A percentile compares a stretch with the other conserved stretches of the same genome.
These are phyloP conservation scores for Thalpophila matura DNA, from an alignment of 2,888 invertebrate genomes.

Conservation along the genomic window DNA sequence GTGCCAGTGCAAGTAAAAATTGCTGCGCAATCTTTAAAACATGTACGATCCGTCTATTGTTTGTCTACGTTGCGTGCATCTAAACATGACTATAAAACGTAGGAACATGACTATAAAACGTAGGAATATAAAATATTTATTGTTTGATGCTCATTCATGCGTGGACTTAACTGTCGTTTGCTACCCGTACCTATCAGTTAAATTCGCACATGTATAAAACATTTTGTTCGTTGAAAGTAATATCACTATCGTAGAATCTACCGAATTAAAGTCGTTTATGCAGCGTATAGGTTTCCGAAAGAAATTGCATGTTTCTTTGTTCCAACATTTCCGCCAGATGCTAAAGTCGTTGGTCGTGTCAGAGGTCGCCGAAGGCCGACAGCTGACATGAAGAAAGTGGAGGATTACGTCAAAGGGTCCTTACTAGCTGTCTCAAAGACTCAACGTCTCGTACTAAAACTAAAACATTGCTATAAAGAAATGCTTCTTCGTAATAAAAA, in stretches of 20 bases:
- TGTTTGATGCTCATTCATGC: conserved; percentile 40
- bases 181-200: conserved; percentile 12
- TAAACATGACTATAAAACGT: conserved; percentile 39
- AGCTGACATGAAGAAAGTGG: conserved; percentile 6
- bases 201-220: conserved; percentile 28
- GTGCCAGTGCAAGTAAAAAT: conserved; percentile 3
- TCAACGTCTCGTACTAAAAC: background rate
- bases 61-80: conserved; percentile 43
- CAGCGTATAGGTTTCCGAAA: conserved; percentile 5
- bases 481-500: background rate
- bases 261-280: conserved; percentile 23
- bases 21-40: conserved; percentile 27
- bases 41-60: conserved; percentile 33
- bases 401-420: background rate
- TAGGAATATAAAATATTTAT: conserved; percentile 44
- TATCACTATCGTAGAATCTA: conserved; percentile 18
- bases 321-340: conserved; percentile 39
- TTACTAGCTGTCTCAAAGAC: background rate
- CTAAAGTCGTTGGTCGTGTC: conserved; percentile 31
- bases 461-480: background rate
- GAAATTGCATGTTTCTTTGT: conserved; percentile 34
- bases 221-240: conserved; percentile 13
- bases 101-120: conserved; percentile 36
- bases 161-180: conserved; percentile 34
- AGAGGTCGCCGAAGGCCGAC: conserved; percentile 12